These are phyloP conservation scores for Palloptera scutellata DNA, from an alignment of 2,888 invertebrate species.

Conservation along the genomic window DNA sequence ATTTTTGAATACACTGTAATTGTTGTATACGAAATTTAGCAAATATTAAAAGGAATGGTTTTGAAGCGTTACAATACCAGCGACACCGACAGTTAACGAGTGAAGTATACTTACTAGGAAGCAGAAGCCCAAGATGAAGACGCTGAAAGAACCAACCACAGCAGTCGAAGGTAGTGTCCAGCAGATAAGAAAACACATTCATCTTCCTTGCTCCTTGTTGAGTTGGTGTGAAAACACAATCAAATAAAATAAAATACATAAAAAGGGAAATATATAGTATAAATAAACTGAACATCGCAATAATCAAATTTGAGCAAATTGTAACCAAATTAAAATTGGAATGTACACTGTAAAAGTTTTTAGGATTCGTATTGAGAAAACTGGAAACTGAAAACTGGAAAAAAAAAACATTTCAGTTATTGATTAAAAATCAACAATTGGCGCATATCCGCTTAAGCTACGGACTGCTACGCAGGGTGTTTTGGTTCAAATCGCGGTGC, in stretches of 20 bases:
- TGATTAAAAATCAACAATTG: no score
- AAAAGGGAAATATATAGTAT: no score
- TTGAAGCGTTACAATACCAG: neutral
- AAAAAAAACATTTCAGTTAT: no score
- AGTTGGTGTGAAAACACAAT: neutral
- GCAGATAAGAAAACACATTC: conserved; percentile 55
- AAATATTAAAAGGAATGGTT: neutral
- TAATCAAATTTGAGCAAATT: conserved; percentile 36
- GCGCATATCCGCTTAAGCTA: no score
- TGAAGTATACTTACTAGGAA: conserved; percentile 20
- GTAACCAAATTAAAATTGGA: conserved; percentile 24
- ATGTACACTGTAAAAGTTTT: conserved; percentile 13
- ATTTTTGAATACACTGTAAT: no score
- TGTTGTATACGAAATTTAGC: no score
- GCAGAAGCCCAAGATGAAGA: no score
- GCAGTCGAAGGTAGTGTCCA: conserved; percentile 37
- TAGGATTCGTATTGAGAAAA: neutral
- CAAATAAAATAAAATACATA: no score
- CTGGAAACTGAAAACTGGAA: no score
- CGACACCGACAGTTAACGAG: conserved; percentile 43
- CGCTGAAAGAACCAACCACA: no score
- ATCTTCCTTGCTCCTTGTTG: conserved; percentile 43
- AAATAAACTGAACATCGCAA: neutral
- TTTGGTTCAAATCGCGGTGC: no score
- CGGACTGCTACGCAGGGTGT: no score